phyloP scores from a whole-genome alignment of 23 tunicate species.

The Ascidia mentula region DNA sequence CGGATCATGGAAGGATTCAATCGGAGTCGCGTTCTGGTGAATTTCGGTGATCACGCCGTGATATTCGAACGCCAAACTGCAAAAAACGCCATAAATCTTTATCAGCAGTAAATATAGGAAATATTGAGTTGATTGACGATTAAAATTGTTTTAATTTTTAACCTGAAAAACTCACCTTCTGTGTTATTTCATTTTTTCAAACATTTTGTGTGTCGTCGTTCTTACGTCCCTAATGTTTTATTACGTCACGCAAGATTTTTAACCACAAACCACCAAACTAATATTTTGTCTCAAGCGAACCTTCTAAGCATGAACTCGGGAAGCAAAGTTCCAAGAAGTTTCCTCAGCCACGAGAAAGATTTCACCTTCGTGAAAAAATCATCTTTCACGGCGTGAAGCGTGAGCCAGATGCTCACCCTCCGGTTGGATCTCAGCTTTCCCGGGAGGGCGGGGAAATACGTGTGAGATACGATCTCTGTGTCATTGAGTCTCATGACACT shows the following conservation, averaged over 20 bases:
- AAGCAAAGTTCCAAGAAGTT: background rate
- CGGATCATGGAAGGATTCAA: slow-evolving; percentile 16
- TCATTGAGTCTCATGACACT: background rate
- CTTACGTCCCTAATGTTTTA: too few relatives aligned
- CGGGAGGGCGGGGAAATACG: background rate
- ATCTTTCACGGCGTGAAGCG: slow-evolving; percentile 7
- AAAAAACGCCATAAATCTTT: background rate
- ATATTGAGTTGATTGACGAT: too few relatives aligned
- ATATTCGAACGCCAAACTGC: slow-evolving; percentile 11
- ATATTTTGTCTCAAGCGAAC: background rate
- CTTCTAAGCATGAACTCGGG: background rate
- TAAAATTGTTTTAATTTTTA: too few relatives aligned
- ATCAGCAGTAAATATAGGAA: too few relatives aligned
- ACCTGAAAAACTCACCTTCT: too few relatives aligned
- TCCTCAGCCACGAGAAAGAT: background rate
- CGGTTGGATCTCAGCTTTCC: slow-evolving; percentile 2
- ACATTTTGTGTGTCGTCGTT: too few relatives aligned
- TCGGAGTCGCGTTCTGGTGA: slow-evolving; percentile 13
- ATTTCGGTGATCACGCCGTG: slow-evolving; percentile 3
- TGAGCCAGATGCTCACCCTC: slow-evolving; percentile 1
- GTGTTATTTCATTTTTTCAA: too few relatives aligned
- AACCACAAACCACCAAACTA: background rate
- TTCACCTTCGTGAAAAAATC: background rate
- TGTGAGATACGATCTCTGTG: background rate
- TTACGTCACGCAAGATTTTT: background rate